Evolutionary conservation across 1,140 invertebrate genomes (phyloP).

Genomic region (Mactra quadrangularis): DNA sequence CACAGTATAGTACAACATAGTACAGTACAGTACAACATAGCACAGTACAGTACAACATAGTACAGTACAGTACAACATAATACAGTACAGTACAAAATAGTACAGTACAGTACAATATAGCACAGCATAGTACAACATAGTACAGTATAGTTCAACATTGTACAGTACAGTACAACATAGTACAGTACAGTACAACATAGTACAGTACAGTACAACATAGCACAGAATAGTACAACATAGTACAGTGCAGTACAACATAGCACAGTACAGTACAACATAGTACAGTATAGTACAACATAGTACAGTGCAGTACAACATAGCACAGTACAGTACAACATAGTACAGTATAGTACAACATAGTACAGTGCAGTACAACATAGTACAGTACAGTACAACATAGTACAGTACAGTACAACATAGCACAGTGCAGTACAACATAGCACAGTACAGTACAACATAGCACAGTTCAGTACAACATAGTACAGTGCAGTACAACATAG

Average conservation of each 20-base stretch:
- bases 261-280: constrained; percentile 46
- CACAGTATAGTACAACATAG: constrained; percentile 30
- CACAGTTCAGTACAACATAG: constrained; percentile 38
- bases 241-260: constrained; percentile 42
- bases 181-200: constrained; percentile 55
- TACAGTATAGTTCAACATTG: constrained; percentile 58
- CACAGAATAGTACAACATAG: constrained; percentile 44
- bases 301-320: constrained; percentile 30
- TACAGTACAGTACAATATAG: constrained; percentile 56
- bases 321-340: constrained; percentile 54
- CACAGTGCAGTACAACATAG: constrained; percentile 34
- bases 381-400: constrained; percentile 33
- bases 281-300: constrained; percentile 43
- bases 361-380: constrained; percentile 24
- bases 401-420: constrained; percentile 31
- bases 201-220: constrained; percentile 36
- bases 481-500: constrained; percentile 40
- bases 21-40: constrained; percentile 58
- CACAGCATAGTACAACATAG: constrained; percentile 55
- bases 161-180: constrained; percentile 44
- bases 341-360: constrained; percentile 19
- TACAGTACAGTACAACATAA: constrained; percentile 53
- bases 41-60: constrained; percentile 57
- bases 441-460: constrained; percentile 31
- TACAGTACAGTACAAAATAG: constrained; percentile 61